A percentile compares a stretch with the other conserved stretches of the same genome.
These are phyloP conservation scores for Brachypteracias leptosomus DNA, from an alignment of 2,113 vertebrate species.

Conservation along the genomic window DNA sequence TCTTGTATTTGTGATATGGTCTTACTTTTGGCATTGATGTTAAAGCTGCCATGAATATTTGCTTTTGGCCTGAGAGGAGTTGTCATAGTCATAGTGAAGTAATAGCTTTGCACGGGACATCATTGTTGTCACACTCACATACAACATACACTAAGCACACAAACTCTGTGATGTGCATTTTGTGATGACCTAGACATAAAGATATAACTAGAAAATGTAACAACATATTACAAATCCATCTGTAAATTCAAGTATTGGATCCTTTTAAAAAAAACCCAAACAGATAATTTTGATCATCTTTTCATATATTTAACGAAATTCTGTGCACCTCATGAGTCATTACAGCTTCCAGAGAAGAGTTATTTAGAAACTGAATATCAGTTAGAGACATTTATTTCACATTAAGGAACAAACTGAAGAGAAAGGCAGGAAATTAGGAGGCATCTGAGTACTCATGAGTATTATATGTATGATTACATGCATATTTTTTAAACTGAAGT, in stretches of 20 bases:
- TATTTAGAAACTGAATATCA: background rate
- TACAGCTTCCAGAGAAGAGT: background rate
- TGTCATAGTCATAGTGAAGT: background rate
- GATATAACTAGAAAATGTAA: background rate
- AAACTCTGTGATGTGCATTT: background rate
- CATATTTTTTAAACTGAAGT: conserved; percentile 30
- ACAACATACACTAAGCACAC: background rate
- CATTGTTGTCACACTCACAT: background rate
- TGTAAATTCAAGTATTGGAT: background rate
- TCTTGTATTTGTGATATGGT: background rate
- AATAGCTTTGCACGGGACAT: background rate
- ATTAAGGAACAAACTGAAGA: background rate
- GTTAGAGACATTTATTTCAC: background rate
- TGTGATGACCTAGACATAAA: background rate
- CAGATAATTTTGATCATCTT: background rate
- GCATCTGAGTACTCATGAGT: background rate
- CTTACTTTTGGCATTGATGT: background rate
- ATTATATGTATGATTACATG: background rate
- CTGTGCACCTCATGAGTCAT: background rate
- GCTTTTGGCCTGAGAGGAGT: background rate
- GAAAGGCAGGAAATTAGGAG: background rate
- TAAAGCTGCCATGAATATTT: background rate
- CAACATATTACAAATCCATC: background rate
- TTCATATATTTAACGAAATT: background rate
- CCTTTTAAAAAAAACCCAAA: background rate